These are phyloP conservation scores for Agrypnus murinus DNA, from an alignment of 2,888 invertebrate species.

Conservation along the genomic window DNA sequence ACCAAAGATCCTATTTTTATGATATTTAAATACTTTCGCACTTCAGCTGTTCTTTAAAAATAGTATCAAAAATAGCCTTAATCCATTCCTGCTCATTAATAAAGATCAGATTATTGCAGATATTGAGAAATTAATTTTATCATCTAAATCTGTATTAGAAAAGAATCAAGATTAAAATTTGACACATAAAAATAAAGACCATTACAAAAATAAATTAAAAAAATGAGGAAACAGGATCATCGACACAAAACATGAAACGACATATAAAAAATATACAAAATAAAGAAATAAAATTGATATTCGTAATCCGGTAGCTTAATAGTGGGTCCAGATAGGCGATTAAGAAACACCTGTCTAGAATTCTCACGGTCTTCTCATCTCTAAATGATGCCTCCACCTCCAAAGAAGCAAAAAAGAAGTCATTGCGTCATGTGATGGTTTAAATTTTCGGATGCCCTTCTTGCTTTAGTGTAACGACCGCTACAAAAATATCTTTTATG, in stretches of 20 bases:
- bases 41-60: background rate
- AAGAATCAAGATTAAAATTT: conserved; percentile 5
- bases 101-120: background rate
- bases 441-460: conserved; percentile 31
- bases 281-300: conserved; percentile 53
- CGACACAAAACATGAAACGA: conserved; percentile 35
- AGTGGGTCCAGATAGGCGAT: conserved; percentile 66
- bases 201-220: background rate
- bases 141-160: background rate
- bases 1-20: no score
- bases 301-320: conserved; percentile 68
- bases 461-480: conserved; percentile 15
- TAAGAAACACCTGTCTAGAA: conserved; percentile 67
- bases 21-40: no score
- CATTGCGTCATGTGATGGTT: conserved; percentile 48
- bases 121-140: background rate
- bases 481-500: conserved; percentile 30
- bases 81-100: background rate
- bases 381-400: conserved; percentile 52
- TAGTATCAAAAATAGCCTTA: background rate
- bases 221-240: conserved; percentile 21
- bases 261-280: conserved; percentile 40
- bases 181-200: background rate
- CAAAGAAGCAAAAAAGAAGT: conserved; percentile 42
- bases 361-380: conserved; percentile 67